Conservation (phyloP, 2,888 invertebrate genomes). For the Stenurella melanura region DNA sequence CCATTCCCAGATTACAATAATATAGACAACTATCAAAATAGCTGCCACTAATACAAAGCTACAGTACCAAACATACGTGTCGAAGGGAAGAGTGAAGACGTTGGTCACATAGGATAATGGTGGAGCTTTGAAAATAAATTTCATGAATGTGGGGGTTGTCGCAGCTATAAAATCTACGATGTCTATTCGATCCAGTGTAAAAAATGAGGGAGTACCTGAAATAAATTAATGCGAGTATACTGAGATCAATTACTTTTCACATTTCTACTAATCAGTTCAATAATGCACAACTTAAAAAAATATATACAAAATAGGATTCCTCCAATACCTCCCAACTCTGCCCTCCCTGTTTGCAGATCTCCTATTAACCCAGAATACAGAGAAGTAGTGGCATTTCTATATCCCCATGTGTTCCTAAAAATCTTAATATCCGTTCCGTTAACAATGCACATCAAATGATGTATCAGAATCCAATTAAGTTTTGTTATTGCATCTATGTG, state of each 20-base stretch:
- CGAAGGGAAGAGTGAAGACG: conserved; percentile 81
- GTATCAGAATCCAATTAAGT: conserved; percentile 76
- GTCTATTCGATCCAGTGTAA: conserved; percentile 66
- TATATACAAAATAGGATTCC: background rate
- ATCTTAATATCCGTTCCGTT: conserved; percentile 74
- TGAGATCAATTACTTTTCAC: too few species aligned
- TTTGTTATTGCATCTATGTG: conserved; percentile 74
- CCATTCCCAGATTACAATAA: conserved; percentile 67
- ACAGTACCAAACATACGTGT: conserved; percentile 79
- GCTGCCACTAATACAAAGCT: conserved; percentile 73
- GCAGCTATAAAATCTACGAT: conserved; percentile 76
- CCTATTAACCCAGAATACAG: conserved; percentile 78
- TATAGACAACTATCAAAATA: conserved; percentile 61
- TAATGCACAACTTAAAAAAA: too few species aligned
- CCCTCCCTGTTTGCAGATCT: conserved; percentile 74
- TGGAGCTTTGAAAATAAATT: conserved; percentile 81
- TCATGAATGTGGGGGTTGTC: conserved; percentile 75
- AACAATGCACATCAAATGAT: conserved; percentile 75
- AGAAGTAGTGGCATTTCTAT: conserved; percentile 73
- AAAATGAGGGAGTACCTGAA: conserved; percentile 71
- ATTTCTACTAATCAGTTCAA: too few species aligned
- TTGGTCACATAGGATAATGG: conserved; percentile 80
- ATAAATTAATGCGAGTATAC: conserved; percentile 31
- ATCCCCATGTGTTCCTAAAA: conserved; percentile 77
- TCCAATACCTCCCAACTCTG: conserved; percentile 77